These are phyloP conservation scores for Pterocles burchelli DNA, from an alignment of 2,113 vertebrate species.

Conservation along the genomic window DNA sequence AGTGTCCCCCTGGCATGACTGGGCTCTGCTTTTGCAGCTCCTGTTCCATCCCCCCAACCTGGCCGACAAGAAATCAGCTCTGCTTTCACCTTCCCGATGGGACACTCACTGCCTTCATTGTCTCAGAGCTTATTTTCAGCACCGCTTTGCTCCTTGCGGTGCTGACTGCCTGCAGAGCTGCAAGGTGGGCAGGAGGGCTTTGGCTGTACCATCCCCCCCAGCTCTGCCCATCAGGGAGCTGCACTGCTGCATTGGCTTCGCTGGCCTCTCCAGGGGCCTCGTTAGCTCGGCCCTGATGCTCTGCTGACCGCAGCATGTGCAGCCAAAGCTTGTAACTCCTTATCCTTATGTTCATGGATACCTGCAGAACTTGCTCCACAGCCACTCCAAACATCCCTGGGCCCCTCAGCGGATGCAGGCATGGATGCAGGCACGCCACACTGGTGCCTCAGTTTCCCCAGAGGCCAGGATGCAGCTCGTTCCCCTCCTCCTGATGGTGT, in stretches of 20 bases:
- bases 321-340: background rate
- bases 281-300: fast-evolving
- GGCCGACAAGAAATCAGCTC: background rate
- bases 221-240: background rate
- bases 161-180: background rate
- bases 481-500: background rate
- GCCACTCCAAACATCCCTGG: background rate
- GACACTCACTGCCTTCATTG: background rate
- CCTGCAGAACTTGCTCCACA: background rate
- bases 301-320: background rate
- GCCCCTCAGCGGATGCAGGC: background rate
- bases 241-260: fast-evolving
- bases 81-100: background rate
- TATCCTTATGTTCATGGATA: fast-evolving
- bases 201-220: fast-evolving
- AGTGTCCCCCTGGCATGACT: background rate
- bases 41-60: background rate
- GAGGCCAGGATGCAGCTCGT: background rate
- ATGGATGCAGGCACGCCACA: fast-evolving
- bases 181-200: background rate
- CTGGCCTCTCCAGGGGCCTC: background rate
- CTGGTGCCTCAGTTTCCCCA: background rate
- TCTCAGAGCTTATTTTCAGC: background rate
- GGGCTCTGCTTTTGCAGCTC: background rate
- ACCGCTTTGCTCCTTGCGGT: fast-evolving